These are phyloP conservation scores for Bos indicus DNA, from an alignment of 2,113 vertebrate species.

Conservation along the genomic window DNA sequence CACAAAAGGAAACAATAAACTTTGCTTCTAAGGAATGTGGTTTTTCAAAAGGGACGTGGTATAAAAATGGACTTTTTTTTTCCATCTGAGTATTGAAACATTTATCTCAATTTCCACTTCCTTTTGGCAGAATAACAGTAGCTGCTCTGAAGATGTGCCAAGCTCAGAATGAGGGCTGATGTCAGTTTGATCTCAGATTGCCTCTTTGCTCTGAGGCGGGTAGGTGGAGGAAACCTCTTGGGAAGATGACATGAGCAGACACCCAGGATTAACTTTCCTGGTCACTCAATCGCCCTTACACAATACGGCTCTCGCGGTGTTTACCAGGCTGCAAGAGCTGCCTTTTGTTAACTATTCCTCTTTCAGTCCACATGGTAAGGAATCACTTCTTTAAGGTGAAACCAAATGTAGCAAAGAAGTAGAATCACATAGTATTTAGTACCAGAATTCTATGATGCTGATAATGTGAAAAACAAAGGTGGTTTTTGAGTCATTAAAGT, in stretches of 20 bases:
- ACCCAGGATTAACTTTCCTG: slow-evolving; percentile 56
- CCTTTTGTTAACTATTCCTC: neutral
- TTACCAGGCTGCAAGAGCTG: slow-evolving; percentile 24
- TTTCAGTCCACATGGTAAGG: neutral
- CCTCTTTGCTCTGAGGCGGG: slow-evolving; percentile 24
- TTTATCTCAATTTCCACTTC: slow-evolving; percentile 74
- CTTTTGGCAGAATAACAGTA: slow-evolving; percentile 58
- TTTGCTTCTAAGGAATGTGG: slow-evolving; percentile 60
- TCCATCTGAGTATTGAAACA: slow-evolving; percentile 67
- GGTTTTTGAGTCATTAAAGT: neutral
- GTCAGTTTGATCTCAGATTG: slow-evolving; percentile 60
- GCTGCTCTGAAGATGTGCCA: slow-evolving; percentile 64
- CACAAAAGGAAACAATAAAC: slow-evolving; percentile 69
- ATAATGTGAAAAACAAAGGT: neutral
- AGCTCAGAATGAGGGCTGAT: slow-evolving; percentile 49
- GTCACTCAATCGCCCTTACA: slow-evolving; percentile 51
- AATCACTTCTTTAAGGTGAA: slow-evolving; percentile 32
- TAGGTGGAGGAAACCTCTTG: slow-evolving; percentile 47
- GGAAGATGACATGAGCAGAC: slow-evolving; percentile 55
- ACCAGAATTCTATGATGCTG: neutral
- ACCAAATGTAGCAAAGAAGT: neutral
- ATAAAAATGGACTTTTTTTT: slow-evolving; percentile 67
- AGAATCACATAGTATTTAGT: neutral
- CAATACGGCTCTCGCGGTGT: slow-evolving; percentile 37
- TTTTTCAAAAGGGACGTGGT: slow-evolving; percentile 67